A percentile compares a stretch with the other conserved stretches of the same genome.
Conservation (phyloP, 2,113 vertebrate species). For the Anolis sagrei region DNA sequence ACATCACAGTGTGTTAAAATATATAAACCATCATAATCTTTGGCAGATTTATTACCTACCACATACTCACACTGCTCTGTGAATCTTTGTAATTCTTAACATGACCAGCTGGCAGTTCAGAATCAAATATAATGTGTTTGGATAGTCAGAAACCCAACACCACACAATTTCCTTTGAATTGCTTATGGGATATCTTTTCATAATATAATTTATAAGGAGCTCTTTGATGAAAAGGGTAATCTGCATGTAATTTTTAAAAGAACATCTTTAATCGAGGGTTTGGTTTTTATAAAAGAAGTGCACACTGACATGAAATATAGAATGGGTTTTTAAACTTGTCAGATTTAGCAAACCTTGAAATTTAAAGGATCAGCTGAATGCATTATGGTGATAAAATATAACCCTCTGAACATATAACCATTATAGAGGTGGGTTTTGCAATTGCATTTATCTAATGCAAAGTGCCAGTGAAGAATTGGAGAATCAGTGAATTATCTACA, state of each 20-base stretch:
- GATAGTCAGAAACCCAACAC: slow-evolving; percentile 48
- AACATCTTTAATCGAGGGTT: slow-evolving; percentile 36
- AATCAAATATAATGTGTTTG: slow-evolving; percentile 58
- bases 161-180: slow-evolving; percentile 41
- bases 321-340: slow-evolving; percentile 30
- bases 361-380: slow-evolving; percentile 7
- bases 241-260: slow-evolving; percentile 52
- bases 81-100: slow-evolving; percentile 61
- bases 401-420: no score
- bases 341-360: slow-evolving; percentile 2
- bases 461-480: no score
- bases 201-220: slow-evolving; percentile 55
- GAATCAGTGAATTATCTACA: no score
- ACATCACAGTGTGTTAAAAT: slow-evolving; percentile 66
- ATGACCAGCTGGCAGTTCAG: slow-evolving; percentile 64
- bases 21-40: slow-evolving; percentile 66
- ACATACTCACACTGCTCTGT: slow-evolving; percentile 48
- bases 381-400: no score
- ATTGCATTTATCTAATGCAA: no score
- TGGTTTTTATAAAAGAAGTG: slow-evolving; percentile 45
- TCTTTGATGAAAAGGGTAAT: slow-evolving; percentile 6
- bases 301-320: slow-evolving; percentile 24
- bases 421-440: no score
- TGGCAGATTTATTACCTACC: slow-evolving; percentile 68
- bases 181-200: slow-evolving; percentile 52